Percentiles rank a stretch among this genome's conserved stretches.
phyloP scores from a whole-genome alignment of 1,140 invertebrate species.

The Heterodera schachtii region DNA sequence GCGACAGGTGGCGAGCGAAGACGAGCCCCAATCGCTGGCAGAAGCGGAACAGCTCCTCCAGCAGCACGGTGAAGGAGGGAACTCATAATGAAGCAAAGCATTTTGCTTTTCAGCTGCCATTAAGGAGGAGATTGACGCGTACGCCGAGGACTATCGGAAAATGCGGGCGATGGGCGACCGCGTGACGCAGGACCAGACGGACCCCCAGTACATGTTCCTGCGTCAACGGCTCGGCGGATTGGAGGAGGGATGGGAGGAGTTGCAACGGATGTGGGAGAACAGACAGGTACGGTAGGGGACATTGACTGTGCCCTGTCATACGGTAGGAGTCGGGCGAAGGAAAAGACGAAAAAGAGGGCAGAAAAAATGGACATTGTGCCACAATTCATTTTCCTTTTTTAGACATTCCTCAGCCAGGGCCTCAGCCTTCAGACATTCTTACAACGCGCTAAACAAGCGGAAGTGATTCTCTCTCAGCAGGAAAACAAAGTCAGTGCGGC shows the following conservation, averaged over 20 bases:
- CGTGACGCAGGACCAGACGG: constrained; percentile 79
- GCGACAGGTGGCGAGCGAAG: constrained; percentile 85
- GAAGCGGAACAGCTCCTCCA: constrained; percentile 94
- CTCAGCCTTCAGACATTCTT: constrained; percentile 88
- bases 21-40: constrained; percentile 89
- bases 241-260: constrained; percentile 96
- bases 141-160: constrained; percentile 79
- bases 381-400: constrained; percentile 12
- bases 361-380: no score
- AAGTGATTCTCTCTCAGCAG: constrained; percentile 94
- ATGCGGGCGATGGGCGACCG: constrained; percentile 99
- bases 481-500: constrained; percentile 75
- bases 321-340: no score
- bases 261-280: constrained; percentile 99
- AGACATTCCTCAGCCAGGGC: constrained; percentile 45
- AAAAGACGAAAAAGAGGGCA: no score
- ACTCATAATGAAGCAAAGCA: no score
- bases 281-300: constrained; percentile 74
- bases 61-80: constrained; percentile 73
- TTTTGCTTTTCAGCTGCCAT: constrained; percentile 19
- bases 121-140: constrained; percentile 87
- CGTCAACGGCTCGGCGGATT: constrained; percentile 84
- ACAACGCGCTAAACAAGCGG: constrained; percentile 92
- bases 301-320: background rate
- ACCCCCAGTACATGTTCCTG: constrained; percentile 68